Conservation (phyloP, 2,888 invertebrate genomes). For the Epinotia nisella region DNA sequence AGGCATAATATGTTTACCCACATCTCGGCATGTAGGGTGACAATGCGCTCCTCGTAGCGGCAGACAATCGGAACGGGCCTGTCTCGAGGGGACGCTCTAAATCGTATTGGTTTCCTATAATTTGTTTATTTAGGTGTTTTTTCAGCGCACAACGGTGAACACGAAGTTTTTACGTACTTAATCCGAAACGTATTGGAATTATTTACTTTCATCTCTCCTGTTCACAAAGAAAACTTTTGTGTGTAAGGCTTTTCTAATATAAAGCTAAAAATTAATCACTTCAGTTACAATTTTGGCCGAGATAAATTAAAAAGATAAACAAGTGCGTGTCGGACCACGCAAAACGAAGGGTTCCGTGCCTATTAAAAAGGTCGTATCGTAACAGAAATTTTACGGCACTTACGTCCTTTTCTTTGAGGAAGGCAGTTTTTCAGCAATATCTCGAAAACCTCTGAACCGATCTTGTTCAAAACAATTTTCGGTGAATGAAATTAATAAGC, state of each 20-base stretch:
- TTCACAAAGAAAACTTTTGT: neutral
- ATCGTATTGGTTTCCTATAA: conserved; percentile 72
- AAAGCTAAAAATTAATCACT: too few species aligned
- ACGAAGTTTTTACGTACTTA: conserved; percentile 4
- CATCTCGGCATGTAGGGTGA: conserved; percentile 63
- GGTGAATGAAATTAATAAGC: too few species aligned
- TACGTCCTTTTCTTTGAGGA: too few species aligned
- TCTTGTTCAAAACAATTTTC: too few species aligned
- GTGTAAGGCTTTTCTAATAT: neutral
- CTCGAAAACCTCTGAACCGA: too few species aligned
- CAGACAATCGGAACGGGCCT: conserved; percentile 56
- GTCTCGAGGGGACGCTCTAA: conserved; percentile 71
- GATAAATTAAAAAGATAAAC: too few species aligned
- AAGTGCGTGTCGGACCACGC: too few species aligned
- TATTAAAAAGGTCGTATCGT: too few species aligned
- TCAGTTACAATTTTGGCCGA: too few species aligned
- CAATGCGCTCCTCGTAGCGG: conserved; percentile 60
- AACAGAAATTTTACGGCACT: too few species aligned
- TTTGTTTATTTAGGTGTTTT: conserved; percentile 67
- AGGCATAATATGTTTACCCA: conserved; percentile 45
- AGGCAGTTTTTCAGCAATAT: too few species aligned
- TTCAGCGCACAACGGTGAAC: conserved; percentile 22
- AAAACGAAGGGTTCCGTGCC: too few species aligned
- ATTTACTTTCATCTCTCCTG: conserved; percentile 6
- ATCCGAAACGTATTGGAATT: neutral